Base-by-base conservation (phyloP, 1,140 invertebrate genomes). In the Monomorium pharaonis region DNA sequence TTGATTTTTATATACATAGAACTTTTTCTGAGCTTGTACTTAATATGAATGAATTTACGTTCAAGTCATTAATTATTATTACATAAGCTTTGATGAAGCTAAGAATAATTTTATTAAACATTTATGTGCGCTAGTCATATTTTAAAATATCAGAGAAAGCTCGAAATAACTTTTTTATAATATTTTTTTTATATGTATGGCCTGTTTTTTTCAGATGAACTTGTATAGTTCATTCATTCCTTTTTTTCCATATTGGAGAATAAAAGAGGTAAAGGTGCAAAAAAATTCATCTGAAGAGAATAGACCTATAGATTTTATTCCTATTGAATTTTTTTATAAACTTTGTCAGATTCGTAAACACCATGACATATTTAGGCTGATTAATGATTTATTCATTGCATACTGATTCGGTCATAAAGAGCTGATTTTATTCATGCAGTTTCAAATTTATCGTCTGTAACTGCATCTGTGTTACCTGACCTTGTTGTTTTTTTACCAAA, bases 401-500 rank as follows among this genome's bases (percentile, higher is more conserved):
- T 62, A 62, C 18, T 27, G 24, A 67, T 69, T 67, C n/a, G 7
- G 47, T 77, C 7, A 16, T 42, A 69, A 49, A 16, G 24, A 9
- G 18, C 4, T 76, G 18, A 69, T 37, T 80, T 77, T 21, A 63
- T 63, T 63, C 58, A 30, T 16, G 37, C 67, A 58, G 24, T 83
- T n/a, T 56, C 12, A 65, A 24, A 60, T 60, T 33, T 60, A 27
- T 47, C n/a, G 47, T 58, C 33, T 4, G 63, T 54, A 67, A 24
- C 47, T 69, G 21, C 54, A n/a, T n/a, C n/a, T 33, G 27, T 44
- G 16, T 44, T 58, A 44, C n/a, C 56, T 18, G 24, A 18, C 27
- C n/a, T n/a, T 24, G 33, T 72, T 72, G 37, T 72, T 24, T 58
- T n/a, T 58, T 72, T 60, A 60, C 67, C 78, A 83, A 83, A 83